Conservation (phyloP, 2,888 invertebrate genomes). For the Philaethria dido region DNA sequence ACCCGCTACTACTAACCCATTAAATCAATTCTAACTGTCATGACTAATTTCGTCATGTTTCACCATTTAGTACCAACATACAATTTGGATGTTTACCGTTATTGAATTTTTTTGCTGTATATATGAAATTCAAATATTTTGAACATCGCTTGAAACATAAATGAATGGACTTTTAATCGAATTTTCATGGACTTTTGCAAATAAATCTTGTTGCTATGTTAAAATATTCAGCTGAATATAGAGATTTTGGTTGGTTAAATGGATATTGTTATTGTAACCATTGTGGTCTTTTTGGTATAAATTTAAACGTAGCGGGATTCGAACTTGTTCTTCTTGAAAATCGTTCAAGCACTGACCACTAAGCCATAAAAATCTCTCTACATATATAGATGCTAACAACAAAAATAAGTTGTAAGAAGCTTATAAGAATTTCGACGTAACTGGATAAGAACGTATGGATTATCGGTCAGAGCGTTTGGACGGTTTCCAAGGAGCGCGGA, state of each 20-base stretch:
- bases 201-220: constrained; percentile 17
- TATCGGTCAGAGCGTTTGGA: too few species aligned
- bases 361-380: too few species aligned
- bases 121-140: constrained; percentile 10
- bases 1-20: neutral
- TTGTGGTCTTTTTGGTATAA: too few species aligned
- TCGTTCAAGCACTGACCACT: too few species aligned
- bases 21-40: neutral
- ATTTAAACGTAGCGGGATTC: neutral
- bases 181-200: constrained; percentile 1
- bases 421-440: too few species aligned
- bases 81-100: neutral
- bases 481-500: too few species aligned
- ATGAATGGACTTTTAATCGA: constrained; percentile 9
- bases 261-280: neutral
- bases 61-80: neutral
- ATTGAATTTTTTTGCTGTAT: neutral
- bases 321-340: too few species aligned
- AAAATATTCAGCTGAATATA: neutral
- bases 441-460: too few species aligned
- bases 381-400: too few species aligned
- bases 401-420: too few species aligned
- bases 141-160: neutral
- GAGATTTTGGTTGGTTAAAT: neutral
- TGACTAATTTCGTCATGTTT: neutral